Base-by-base conservation (phyloP, 2,888 invertebrate genomes). In the Xanthorhoe spadicearia region DNA sequence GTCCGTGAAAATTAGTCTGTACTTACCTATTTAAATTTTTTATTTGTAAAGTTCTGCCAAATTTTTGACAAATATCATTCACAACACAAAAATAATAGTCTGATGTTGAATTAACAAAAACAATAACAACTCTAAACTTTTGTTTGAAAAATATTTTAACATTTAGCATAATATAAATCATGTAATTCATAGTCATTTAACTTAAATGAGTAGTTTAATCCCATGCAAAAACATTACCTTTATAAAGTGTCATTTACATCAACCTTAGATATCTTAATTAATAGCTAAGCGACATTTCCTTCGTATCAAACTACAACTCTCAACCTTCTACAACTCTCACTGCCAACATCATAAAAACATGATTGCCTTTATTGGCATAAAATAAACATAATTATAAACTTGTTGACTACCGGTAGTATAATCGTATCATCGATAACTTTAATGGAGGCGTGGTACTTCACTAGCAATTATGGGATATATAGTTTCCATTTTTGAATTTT, bases 401-500 rank as follows among this genome's bases (percentile, higher is more conserved):
- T 59, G 55, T 61, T 59, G 60, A 65, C 60, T 53, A 63, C 61
- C 58, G 71, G 77, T 76, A 74, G 48, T 43, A 23, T 63, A 66
- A 69, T 66, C 57, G 56, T 62, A 62, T 65, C 75, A 78, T 80
- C 83, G 79, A 80, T 79, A 78, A 74, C 64, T 73, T 77, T 74
- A 72, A 72, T 67, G 65, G 68, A 73, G 69, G 66, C 76, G 75
- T 74, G 71, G 75, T 77, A 80, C 83, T 78, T 83, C 86, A 80
- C 83, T 83, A 83, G 82, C 82, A 86, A 86, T 87, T 86, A 85
- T 79, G 78, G 79, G 76, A 77, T 74, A 77, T 75, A 73, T 67
- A 69, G 71, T 74, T 74, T 70, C 71, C 68, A 66, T 66, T 71
- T 72, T 65, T 64, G n/a, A 49, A 61, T 64, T n/a, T 64, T 66